phyloP scores from a whole-genome alignment of 2,113 vertebrate species.

The Tenrec ecaudatus region DNA sequence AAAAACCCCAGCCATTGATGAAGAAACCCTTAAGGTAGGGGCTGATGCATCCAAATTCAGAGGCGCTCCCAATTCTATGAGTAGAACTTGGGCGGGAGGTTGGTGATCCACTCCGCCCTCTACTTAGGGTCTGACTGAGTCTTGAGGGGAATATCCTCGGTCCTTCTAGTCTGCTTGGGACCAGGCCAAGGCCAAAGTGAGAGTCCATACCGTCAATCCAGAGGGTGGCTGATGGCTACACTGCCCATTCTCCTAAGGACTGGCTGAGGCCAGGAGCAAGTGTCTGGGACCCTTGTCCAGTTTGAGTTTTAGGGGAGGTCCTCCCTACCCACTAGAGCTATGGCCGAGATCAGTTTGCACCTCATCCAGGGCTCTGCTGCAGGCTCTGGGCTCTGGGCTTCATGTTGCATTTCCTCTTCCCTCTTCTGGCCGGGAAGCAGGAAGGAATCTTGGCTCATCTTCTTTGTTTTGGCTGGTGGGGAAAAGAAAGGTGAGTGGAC shows the following conservation, averaged over 20 bases:
- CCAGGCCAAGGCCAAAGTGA: not conserved
- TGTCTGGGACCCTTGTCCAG: not conserved
- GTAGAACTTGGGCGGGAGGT: not conserved
- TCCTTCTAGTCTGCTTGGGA: not conserved
- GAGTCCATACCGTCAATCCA: not conserved
- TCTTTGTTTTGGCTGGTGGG: not conserved
- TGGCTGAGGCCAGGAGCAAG: not conserved
- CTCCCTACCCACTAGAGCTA: not conserved
- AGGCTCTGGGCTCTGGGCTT: not conserved
- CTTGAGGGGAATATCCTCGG: not conserved
- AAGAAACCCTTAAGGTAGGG: not conserved
- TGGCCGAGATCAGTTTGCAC: not conserved
- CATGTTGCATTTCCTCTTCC: not conserved
- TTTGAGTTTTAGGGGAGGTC: not conserved
- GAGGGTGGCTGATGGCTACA: not conserved
- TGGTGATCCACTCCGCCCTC: not conserved
- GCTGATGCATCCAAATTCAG: not conserved
- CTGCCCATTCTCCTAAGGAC: not conserved
- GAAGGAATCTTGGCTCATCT: not conserved
- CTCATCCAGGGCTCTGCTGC: not conserved
- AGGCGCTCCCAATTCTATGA: not conserved
- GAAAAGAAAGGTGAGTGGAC: not conserved
- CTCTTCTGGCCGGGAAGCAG: constrained; percentile 34
- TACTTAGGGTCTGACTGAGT: not conserved
- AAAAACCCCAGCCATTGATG: constrained; percentile 2